Evolutionary conservation across 2,888 invertebrate species (phyloP).

Genomic region (Dasypolia templi): DNA sequence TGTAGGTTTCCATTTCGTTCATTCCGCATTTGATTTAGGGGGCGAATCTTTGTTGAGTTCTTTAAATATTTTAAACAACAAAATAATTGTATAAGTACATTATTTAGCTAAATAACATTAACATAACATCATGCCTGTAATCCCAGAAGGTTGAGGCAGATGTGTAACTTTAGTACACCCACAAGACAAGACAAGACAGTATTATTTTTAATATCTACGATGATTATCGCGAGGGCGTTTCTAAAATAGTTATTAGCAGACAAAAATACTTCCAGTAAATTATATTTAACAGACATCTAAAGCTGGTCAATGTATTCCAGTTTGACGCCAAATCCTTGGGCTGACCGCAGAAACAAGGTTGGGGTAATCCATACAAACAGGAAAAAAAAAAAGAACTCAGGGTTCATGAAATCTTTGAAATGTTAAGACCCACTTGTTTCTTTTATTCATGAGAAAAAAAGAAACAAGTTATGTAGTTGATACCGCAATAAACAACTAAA

Average conservation of each 20-base stretch:
- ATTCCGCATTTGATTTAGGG: not conserved
- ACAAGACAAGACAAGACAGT: too few species aligned
- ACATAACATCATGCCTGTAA: too few species aligned
- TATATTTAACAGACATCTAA: constrained; percentile 34
- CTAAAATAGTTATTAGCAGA: constrained; percentile 23
- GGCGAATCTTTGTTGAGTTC: not conserved
- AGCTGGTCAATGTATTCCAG: constrained; percentile 35
- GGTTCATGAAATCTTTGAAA: not conserved
- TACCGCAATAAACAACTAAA: not conserved
- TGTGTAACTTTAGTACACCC: too few species aligned
- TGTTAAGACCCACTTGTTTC: not conserved
- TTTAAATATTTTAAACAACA: not conserved
- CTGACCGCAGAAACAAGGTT: constrained; percentile 9
- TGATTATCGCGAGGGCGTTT: constrained; percentile 25
- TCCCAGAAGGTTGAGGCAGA: too few species aligned
- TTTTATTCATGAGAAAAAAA: too few species aligned
- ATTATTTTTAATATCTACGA: constrained; percentile 10
- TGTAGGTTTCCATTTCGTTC: not conserved
- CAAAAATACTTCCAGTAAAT: constrained; percentile 37
- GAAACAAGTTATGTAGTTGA: not conserved
- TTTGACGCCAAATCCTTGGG: constrained; percentile 34
- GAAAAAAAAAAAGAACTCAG: not conserved
- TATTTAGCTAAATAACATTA: too few species aligned
- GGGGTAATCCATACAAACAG: not conserved
- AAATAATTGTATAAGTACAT: too few species aligned